These are phyloP conservation scores for Crepidodera aurea DNA, from an alignment of 2,888 invertebrate species.

Conservation along the genomic window DNA sequence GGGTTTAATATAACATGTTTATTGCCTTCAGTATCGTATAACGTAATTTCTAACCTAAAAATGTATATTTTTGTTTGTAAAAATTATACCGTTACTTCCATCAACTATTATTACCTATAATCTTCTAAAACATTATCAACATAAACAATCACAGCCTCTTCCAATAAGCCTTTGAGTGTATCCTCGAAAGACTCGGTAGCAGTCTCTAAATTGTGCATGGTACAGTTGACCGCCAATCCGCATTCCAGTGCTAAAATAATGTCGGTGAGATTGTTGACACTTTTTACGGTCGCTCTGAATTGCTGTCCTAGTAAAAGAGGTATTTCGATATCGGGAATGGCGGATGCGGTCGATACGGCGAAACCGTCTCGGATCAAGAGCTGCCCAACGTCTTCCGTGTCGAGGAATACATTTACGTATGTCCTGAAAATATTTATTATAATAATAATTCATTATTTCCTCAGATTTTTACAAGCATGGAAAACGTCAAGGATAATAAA, in stretches of 20 bases:
- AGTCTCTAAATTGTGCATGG: conserved; percentile 62
- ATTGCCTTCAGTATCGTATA: conserved; percentile 67
- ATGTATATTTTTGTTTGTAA: neutral
- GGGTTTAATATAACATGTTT: conserved; percentile 65
- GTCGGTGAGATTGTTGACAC: conserved; percentile 58
- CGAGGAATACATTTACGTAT: conserved; percentile 48
- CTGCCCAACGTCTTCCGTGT: conserved; percentile 47
- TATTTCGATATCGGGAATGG: conserved; percentile 54
- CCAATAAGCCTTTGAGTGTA: conserved; percentile 65
- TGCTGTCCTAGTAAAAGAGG: conserved; percentile 61
- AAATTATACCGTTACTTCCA: no score
- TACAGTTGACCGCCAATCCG: conserved; percentile 63
- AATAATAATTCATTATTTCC: no score
- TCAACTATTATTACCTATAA: conserved; percentile 53
- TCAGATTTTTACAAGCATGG: no score
- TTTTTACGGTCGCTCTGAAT: conserved; percentile 59
- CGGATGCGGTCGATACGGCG: conserved; percentile 37
- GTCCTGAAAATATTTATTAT: conserved; percentile 42
- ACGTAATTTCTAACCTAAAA: conserved; percentile 71
- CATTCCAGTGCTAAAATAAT: conserved; percentile 62
- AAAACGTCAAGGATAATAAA: no score
- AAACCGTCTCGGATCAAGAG: conserved; percentile 50
- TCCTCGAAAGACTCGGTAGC: conserved; percentile 62
- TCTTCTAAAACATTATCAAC: conserved; percentile 62
- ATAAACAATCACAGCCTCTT: conserved; percentile 61